Evolutionary conservation across 2,888 invertebrate species (phyloP).

Genomic region (Drosophila helvetica): DNA sequence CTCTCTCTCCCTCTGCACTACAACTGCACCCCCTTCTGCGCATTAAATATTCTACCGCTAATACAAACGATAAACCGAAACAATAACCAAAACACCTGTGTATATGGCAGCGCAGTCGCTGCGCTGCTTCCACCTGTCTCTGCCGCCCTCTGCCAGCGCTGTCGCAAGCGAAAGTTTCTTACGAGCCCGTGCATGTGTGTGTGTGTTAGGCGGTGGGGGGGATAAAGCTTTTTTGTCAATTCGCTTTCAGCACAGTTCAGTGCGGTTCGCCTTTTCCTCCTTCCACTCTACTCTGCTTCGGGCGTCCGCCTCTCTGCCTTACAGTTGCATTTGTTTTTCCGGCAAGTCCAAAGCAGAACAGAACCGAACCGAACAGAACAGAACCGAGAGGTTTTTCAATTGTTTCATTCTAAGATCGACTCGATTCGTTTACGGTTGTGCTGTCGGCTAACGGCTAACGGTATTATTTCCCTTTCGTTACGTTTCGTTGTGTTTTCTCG

Average conservation of each 20-base stretch:
- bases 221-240: slow-evolving; percentile 62
- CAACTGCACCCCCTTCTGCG: slow-evolving; percentile 20
- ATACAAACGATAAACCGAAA: slow-evolving; percentile 61
- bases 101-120: slow-evolving; percentile 62
- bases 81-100: slow-evolving; percentile 73
- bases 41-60: slow-evolving; percentile 58
- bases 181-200: slow-evolving; percentile 12
- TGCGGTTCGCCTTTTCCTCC: neutral
- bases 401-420: slow-evolving; percentile 75
- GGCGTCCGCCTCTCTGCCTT: slow-evolving; percentile 24
- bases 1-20: neutral
- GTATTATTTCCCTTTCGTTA: slow-evolving; percentile 9
- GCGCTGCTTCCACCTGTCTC: slow-evolving; percentile 7
- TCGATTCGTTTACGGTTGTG: slow-evolving; percentile 67
- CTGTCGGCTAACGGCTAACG: slow-evolving; percentile 1
- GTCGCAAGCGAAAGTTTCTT: slow-evolving; percentile 48
- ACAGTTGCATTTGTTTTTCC: slow-evolving; percentile 54
- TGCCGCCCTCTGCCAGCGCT: slow-evolving; percentile 19
- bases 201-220: slow-evolving; percentile 13
- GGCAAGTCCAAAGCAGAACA: slow-evolving; percentile 33
- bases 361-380: slow-evolving; percentile 48
- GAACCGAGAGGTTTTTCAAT: slow-evolving; percentile 59
- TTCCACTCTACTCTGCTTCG: neutral
- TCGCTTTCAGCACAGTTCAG: neutral
- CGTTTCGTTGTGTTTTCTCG: slow-evolving; percentile 2